Evolutionary conservation across 2,888 invertebrate genomes (phyloP), one percentile per base, ranked within the genome.

Genomic region (Scaptomyza cyrtandrae): DNA sequence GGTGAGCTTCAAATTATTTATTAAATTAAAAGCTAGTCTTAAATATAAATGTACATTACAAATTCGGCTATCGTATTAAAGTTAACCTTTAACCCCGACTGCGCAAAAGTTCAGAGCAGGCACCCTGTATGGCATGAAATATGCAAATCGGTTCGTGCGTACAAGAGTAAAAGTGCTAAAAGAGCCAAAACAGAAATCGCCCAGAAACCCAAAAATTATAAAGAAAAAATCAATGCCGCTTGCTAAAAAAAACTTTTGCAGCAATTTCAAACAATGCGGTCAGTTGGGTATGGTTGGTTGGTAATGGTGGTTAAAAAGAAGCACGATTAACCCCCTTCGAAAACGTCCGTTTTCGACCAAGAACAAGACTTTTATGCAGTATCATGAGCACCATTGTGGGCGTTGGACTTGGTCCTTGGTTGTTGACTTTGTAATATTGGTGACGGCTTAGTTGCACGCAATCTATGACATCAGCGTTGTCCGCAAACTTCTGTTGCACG

Each of bases 401-500:
- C 46, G 16, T 48, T 44, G 35, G 29, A 44, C 58, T 33, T 33
- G 50, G 43, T 50, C 43, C 46, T 35, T 68, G 49, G 52, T 31
- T 60, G 69, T 65, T 50, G 61, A 57, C 71, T 57, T 59, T 55
- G 49, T 54, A 64, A 80, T 78, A 78, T 83, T 87, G 86, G 88
- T 90, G 90, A 90, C 90, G 90, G 77, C 68, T 68, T 70, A 31
- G 63, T 46, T 78, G 81, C 90, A 90, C 90, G 90, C 90, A 84
- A 90, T 88, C 85, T 66, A 89, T 90, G 83, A 87, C 90, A 83
- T 90, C 90, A 90, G 75, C 78, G 69, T 27, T 57, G 71, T 46
- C 61, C 62, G 44, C 27, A 14, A 14, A 41, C 33, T 39, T 52
- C 45, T 56, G 49, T 39, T 56, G 65, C 63, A 71, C 58, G 48